phyloP scores from a whole-genome alignment of 2,888 invertebrate species.

The Anticlea derivata region DNA sequence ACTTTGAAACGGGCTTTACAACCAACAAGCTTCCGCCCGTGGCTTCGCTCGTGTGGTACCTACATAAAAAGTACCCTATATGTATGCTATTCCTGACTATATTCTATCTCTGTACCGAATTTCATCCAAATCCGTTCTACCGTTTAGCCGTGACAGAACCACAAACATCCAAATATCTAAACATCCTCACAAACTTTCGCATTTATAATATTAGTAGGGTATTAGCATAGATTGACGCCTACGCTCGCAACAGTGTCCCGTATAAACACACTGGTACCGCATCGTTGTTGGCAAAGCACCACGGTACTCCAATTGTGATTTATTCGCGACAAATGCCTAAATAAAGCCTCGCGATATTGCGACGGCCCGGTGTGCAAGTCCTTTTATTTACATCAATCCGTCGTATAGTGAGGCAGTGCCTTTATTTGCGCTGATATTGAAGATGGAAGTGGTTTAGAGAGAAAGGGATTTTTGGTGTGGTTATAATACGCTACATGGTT shows the following conservation, averaged over 20 bases:
- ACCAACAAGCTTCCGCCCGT: too few relatives aligned
- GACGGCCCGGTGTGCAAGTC: slow-evolving; percentile 19
- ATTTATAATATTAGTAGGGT: too few relatives aligned
- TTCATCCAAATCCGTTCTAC: too few relatives aligned
- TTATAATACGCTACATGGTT: too few relatives aligned
- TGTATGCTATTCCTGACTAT: too few relatives aligned
- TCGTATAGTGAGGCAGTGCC: slow-evolving; percentile 23
- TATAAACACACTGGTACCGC: slow-evolving; percentile 19
- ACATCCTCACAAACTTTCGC: too few relatives aligned
- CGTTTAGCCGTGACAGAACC: too few relatives aligned
- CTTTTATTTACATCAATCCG: slow-evolving; percentile 32
- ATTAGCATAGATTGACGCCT: neutral
- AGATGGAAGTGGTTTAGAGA: slow-evolving; percentile 6
- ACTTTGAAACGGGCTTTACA: too few relatives aligned
- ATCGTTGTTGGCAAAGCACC: slow-evolving; percentile 59
- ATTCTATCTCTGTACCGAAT: too few relatives aligned
- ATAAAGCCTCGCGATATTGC: slow-evolving; percentile 61
- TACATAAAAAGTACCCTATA: too few relatives aligned
- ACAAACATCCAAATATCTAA: too few relatives aligned
- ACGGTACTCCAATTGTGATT: slow-evolving; percentile 77
- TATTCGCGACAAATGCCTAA: slow-evolving; percentile 76
- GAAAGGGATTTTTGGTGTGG: neutral
- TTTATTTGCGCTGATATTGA: slow-evolving; percentile 31
- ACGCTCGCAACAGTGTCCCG: slow-evolving; percentile 3
- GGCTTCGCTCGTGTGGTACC: too few relatives aligned